Percentiles rank a stretch among this genome's conserved stretches.
phyloP scores from a whole-genome alignment of 2,113 vertebrate genomes.

The Vicugna pacos region DNA sequence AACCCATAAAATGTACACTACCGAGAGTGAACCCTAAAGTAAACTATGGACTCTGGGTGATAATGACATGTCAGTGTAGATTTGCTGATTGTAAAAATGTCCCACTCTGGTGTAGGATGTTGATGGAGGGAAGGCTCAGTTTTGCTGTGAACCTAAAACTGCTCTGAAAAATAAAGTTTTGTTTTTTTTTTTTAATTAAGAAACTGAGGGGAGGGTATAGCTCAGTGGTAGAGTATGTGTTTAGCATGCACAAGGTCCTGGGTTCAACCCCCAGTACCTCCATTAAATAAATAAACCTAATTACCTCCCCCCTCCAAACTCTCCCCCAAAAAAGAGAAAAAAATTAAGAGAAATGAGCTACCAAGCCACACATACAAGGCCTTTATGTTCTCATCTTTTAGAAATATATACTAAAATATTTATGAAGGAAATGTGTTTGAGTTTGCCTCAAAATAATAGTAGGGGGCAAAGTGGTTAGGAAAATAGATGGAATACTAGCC shows the following conservation, averaged over 20 bases:
- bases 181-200: too few relatives aligned
- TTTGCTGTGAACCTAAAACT: background rate
- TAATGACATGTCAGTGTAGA: background rate
- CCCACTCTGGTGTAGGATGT: background rate
- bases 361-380: background rate
- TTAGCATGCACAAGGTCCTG: too few relatives aligned
- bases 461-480: background rate
- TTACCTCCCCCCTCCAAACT: too few relatives aligned
- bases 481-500: background rate
- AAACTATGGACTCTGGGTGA: background rate
- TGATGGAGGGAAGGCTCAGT: background rate
- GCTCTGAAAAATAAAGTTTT: background rate
- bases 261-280: too few relatives aligned
- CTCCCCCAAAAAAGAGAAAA: too few relatives aligned
- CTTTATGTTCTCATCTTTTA: background rate
- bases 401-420: background rate
- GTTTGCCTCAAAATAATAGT: background rate
- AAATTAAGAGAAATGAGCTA: background rate
- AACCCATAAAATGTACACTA: background rate
- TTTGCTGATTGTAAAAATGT: background rate
- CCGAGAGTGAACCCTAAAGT: background rate
- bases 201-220: too few relatives aligned
- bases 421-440: slow-evolving; percentile 3
- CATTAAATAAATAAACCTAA: too few relatives aligned
- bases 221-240: too few relatives aligned